Evolutionary conservation across 2,888 invertebrate species (phyloP).

Genomic region (Salticus scenicus): DNA sequence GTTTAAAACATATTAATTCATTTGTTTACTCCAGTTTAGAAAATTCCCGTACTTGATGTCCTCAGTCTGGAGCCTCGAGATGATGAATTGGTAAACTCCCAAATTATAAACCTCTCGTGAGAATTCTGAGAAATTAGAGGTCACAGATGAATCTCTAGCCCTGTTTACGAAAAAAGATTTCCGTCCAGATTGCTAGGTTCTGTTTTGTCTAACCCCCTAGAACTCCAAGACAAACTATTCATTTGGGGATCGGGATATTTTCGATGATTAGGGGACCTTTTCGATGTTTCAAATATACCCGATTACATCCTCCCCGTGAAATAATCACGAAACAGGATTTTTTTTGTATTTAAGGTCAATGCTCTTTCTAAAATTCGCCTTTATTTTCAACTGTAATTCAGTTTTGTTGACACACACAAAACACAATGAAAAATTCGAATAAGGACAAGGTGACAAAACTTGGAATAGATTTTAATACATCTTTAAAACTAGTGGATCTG

Average conservation of each 20-base stretch:
- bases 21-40: too few species aligned
- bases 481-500: too few species aligned
- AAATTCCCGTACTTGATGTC: neutral
- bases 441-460: too few species aligned
- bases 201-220: neutral
- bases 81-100: neutral
- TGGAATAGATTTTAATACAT: too few species aligned
- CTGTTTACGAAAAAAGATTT: neutral
- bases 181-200: neutral
- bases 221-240: neutral
- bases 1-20: too few species aligned
- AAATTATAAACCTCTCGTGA: slow-evolving; percentile 8
- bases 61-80: neutral
- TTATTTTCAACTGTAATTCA: too few species aligned
- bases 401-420: too few species aligned
- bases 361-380: too few species aligned
- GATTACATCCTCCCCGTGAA: too few species aligned
- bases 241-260: neutral
- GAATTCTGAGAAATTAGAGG: neutral
- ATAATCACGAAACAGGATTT: too few species aligned
- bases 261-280: neutral
- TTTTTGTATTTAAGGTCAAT: too few species aligned
- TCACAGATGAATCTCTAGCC: neutral
- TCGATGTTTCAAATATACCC: neutral
- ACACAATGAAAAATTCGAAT: too few species aligned